Percentiles rank a stretch among this genome's conserved stretches.
These are phyloP conservation scores for Fistularia tabacaria DNA, from an alignment of 2,797 vertebrate species.

Conservation along the genomic window DNA sequence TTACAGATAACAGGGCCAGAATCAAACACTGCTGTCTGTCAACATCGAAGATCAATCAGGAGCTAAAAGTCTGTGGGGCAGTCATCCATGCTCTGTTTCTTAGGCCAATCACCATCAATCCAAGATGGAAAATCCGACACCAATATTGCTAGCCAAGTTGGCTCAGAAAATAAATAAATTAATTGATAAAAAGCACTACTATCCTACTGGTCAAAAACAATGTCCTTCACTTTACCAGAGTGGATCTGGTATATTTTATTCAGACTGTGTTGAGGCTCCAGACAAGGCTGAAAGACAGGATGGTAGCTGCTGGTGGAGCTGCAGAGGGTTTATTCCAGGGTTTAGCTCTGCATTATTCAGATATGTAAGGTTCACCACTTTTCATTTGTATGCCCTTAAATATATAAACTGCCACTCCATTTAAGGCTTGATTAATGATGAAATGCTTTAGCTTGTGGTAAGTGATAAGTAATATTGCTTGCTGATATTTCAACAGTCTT, in stretches of 20 bases:
- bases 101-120: conserved; percentile 35
- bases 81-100: conserved; percentile 32
- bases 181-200: conserved; percentile 30
- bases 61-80: conserved; percentile 50
- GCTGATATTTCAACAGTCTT: too few species aligned
- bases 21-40: conserved; percentile 69
- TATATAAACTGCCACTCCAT: conserved; percentile 39
- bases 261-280: conserved; percentile 20
- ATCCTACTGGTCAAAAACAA: too few species aligned
- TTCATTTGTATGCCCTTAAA: neutral
- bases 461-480: too few species aligned
- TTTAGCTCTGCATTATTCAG: conserved; percentile 70
- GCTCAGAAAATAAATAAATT: conserved; percentile 12
- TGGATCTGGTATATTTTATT: conserved; percentile 56
- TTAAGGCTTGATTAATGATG: conserved; percentile 50
- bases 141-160: too few species aligned
- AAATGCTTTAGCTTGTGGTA: too few species aligned
- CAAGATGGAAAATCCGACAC: conserved; percentile 2
- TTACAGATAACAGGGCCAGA: conserved; percentile 73
- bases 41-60: conserved; percentile 70
- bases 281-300: conserved; percentile 11
- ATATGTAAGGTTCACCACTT: conserved; percentile 4
- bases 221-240: conserved; percentile 34
- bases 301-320: conserved; percentile 11
- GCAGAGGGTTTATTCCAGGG: conserved; percentile 50